Evolutionary conservation across 2,888 invertebrate species (phyloP).

Genomic region (Tachina grossa): DNA sequence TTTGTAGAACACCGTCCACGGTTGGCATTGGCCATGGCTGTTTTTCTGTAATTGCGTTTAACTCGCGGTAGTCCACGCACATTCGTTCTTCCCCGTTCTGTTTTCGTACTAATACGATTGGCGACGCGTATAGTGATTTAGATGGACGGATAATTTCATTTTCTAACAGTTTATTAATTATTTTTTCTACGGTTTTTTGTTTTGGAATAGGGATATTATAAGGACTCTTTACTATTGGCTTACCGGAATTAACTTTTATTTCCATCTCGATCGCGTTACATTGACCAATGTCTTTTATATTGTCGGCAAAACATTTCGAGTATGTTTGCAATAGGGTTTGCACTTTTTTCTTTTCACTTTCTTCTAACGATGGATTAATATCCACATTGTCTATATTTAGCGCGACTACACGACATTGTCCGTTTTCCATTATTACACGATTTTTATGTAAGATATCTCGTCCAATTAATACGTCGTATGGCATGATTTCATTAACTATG

Average conservation of each 20-base stretch:
- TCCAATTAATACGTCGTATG: too few relatives aligned
- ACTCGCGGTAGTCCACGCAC: conserved; percentile 48
- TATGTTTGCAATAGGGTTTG: conserved; percentile 17
- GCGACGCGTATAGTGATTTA: not conserved
- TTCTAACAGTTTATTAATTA: conserved; percentile 32
- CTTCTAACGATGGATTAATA: conserved; percentile 2
- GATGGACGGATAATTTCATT: not conserved
- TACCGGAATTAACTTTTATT: conserved; percentile 37
- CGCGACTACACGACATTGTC: too few relatives aligned
- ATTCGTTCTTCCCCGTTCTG: not conserved
- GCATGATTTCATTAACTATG: too few relatives aligned
- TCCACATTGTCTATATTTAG: not conserved
- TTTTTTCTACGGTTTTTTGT: conserved; percentile 40
- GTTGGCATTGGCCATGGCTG: conserved; percentile 67
- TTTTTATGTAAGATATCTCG: too few relatives aligned
- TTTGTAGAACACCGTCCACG: conserved; percentile 72
- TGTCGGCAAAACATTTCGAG: conserved; percentile 51
- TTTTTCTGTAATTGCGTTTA: conserved; percentile 68
- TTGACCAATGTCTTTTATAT: conserved; percentile 53
- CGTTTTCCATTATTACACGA: too few relatives aligned
- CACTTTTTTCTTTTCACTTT: not conserved
- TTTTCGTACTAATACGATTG: not conserved
- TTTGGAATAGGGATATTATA: conserved; percentile 61
- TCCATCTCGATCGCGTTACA: conserved; percentile 56
- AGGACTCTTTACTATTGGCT: conserved; percentile 42